Evolutionary conservation across 2,888 invertebrate species (phyloP).

Genomic region (Sminthurinus aureus): DNA sequence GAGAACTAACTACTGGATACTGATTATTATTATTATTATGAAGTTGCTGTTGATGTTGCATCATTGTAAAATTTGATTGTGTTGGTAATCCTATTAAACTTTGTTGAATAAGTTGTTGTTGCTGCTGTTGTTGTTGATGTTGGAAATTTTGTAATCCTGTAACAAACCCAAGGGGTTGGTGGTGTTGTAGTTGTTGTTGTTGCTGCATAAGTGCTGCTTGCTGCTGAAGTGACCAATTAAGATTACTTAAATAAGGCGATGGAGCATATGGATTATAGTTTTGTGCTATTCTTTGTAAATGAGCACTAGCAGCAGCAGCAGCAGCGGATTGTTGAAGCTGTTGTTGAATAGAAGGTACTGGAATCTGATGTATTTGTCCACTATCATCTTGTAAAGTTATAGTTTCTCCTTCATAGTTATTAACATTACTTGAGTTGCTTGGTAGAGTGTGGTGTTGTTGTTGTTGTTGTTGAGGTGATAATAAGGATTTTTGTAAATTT

Average conservation of each 20-base stretch:
- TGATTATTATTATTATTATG: background rate
- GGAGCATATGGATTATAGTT: background rate
- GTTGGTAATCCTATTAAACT: background rate
- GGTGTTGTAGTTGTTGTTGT: background rate
- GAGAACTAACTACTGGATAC: background rate
- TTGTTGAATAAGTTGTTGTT: constrained; percentile 12
- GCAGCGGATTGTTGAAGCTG: constrained; percentile 9
- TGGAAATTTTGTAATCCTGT: background rate
- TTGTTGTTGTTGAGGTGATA: background rate
- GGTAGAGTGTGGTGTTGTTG: background rate
- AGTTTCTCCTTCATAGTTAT: constrained; percentile 21
- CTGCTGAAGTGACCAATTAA: background rate
- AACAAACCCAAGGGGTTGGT: background rate
- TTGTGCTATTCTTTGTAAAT: background rate
- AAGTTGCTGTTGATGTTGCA: constrained; percentile 1
- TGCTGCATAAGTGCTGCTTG: background rate
- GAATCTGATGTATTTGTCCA: constrained; percentile 26
- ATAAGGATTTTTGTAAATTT: background rate
- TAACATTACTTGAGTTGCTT: background rate
- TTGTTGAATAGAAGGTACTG: constrained; percentile 23
- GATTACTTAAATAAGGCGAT: background rate
- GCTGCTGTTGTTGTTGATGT: constrained; percentile 19
- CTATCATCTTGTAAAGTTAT: constrained; percentile 37
- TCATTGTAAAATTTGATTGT: background rate
- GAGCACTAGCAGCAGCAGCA: background rate